Percentiles rank a stretch among this genome's conserved stretches.
These are phyloP conservation scores for Caenorhabditis wallacei DNA, from an alignment of 2,888 invertebrate species.

Conservation along the genomic window DNA sequence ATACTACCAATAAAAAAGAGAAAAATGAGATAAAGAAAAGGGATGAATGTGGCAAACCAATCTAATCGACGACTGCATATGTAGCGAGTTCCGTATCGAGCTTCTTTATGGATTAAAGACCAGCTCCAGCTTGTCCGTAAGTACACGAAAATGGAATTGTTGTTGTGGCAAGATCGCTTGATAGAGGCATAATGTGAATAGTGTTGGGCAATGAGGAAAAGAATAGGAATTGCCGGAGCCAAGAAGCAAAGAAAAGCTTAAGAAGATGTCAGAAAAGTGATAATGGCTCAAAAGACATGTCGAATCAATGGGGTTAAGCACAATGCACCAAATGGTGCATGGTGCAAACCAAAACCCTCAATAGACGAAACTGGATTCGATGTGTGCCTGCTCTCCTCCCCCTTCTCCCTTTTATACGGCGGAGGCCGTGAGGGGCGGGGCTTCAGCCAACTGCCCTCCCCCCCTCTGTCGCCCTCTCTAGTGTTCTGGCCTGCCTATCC, in stretches of 20 bases:
- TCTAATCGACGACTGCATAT: constrained; percentile 54
- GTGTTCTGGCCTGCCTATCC: constrained; percentile 46
- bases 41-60: constrained; percentile 51
- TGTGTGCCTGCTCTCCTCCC: constrained; percentile 66
- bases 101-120: constrained; percentile 37
- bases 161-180: constrained; percentile 54
- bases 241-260: constrained; percentile 24
- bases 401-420: constrained; percentile 60
- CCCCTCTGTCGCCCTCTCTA: constrained; percentile 42
- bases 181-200: constrained; percentile 21
- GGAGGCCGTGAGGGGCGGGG: constrained; percentile 52
- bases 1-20: constrained; percentile 26
- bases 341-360: constrained; percentile 56
- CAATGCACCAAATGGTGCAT: constrained; percentile 31
- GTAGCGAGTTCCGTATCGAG: constrained; percentile 37
- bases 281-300: constrained; percentile 52
- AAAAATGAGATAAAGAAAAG: constrained; percentile 7
- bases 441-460: constrained; percentile 57
- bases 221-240: constrained; percentile 46
- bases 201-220: constrained; percentile 50
- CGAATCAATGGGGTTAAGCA: constrained; percentile 46
- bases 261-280: constrained; percentile 14
- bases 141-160: constrained; percentile 42
- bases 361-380: constrained; percentile 64
- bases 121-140: constrained; percentile 34